phyloP scores from a whole-genome alignment of 1,140 invertebrate species.

The Drosophila kanapiae region DNA sequence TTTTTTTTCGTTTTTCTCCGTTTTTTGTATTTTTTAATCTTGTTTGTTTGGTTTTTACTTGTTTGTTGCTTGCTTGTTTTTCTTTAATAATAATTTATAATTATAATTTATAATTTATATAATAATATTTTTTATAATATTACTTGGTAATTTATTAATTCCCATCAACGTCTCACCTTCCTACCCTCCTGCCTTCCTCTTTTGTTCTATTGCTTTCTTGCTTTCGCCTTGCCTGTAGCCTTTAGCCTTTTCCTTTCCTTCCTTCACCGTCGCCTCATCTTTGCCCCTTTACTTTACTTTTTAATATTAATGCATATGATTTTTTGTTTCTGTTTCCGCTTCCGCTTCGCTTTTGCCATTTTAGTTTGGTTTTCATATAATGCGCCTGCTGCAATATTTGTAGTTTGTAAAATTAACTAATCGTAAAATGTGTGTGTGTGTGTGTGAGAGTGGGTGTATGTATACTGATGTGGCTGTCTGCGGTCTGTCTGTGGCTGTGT shows the following conservation, averaged over 20 bases:
- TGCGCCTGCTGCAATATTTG: conserved; percentile 65
- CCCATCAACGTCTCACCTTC: conserved; percentile 42
- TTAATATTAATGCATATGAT: conserved; percentile 74
- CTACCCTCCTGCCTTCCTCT: background rate
- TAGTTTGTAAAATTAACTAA: conserved; percentile 74
- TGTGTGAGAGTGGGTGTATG: conserved; percentile 35
- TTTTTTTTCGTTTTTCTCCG: conserved; percentile 26
- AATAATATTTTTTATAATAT: conserved; percentile 84
- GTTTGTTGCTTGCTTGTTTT: conserved; percentile 63
- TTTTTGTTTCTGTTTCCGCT: conserved; percentile 46
- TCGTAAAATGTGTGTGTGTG: conserved; percentile 69
- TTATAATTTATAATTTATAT: conserved; percentile 79
- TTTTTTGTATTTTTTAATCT: conserved; percentile 64
- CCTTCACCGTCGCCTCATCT: conserved; percentile 16
- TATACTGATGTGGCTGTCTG: conserved; percentile 46
- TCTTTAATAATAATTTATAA: conserved; percentile 79
- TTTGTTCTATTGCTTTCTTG: conserved; percentile 16
- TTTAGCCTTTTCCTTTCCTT: background rate
- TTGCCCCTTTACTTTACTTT: conserved; percentile 50
- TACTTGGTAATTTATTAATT: conserved; percentile 83
- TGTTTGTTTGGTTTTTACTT: conserved; percentile 60
- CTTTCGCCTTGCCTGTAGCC: conserved; percentile 6
- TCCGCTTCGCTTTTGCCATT: conserved; percentile 49
- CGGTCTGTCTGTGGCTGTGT: conserved; percentile 26
- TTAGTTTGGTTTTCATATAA: conserved; percentile 65